Evolutionary conservation across 2,797 vertebrate genomes (phyloP), one percentile per base, ranked within the genome.

Genomic region (Pterois miles): DNA sequence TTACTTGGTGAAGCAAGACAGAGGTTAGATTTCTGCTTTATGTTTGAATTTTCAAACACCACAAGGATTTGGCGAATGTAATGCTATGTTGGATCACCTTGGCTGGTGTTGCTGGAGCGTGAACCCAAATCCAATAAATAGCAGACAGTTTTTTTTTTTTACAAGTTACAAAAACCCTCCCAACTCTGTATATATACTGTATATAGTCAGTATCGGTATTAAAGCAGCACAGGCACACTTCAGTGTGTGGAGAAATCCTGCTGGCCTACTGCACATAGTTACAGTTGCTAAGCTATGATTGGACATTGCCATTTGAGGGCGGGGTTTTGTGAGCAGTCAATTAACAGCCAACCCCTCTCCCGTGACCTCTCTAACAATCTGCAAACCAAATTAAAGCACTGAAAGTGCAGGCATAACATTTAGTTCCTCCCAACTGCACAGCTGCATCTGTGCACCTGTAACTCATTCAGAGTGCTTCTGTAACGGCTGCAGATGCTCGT

Each of bases 371-470:
- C 18, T 50, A 18, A 53, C 14, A 31, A 53, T 64, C 43, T 34
- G 20, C 10, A 74, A 50, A 58, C n/a, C 27, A 29, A 29, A 38
- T 40, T 2, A 52, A 38, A 71, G 31, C 54, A 14, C 34, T 2
- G 2, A 40, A 43, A 43, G 54, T 5, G 34, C 22, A 25, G 29
- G 9, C 43, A 14, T 13, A n/a, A 59, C 3, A 12, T 10, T 34
- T 18, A 8, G 50, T n/a, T 67, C 50, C 4, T 12, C 5, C 38
- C 16, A 27, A 5, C 68, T 31, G 14, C 62, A 43, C 57, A 52
- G 57, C 74, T 65, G 65, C 57, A 31, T 6, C 34, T 18, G 16
- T 16, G 34, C 76, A 81, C 56, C 71, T 85, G 64, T 1, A 34
- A 52, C 40, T 65, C 33, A 13, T 38, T 52, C 66, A 76, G 78